A percentile compares a stretch with the other conserved stretches of the same genome.
Conservation (phyloP, 2,113 vertebrate species). For the Calonectris borealis region DNA sequence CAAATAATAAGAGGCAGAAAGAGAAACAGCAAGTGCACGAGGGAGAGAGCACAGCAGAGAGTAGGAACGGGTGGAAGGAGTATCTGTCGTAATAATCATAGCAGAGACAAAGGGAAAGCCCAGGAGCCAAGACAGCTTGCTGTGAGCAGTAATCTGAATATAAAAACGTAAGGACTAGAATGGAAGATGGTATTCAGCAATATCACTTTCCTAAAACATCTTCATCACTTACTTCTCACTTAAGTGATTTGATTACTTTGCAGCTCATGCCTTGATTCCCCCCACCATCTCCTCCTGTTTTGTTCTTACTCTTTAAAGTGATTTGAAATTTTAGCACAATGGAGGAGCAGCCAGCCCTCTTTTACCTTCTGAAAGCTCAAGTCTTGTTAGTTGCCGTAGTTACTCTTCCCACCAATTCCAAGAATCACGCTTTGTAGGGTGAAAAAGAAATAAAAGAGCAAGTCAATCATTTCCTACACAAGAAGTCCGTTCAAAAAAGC, state of each 20-base stretch:
- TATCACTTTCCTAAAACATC: neutral
- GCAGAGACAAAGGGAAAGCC: conserved; percentile 48
- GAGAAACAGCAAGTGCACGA: neutral
- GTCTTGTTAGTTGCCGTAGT: neutral
- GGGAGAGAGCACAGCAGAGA: neutral
- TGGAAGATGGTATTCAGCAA: neutral
- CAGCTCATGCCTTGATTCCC: neutral
- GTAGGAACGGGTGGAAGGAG: neutral
- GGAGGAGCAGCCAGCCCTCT: neutral
- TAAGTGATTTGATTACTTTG: conserved; percentile 40
- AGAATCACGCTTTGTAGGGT: neutral
- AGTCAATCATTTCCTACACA: neutral
- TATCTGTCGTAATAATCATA: neutral
- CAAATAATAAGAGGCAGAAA: conserved; percentile 49
- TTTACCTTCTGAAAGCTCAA: neutral
- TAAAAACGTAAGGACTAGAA: neutral
- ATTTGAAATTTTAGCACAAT: neutral
- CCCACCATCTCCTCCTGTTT: neutral
- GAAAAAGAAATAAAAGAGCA: neutral
- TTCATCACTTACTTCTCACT: conserved; percentile 10
- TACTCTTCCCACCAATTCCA: neutral
- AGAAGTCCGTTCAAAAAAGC: neutral
- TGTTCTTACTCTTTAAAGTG: neutral
- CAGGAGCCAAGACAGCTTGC: conserved; percentile 5
- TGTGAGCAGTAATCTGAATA: conserved; percentile 36